Percentiles rank a stretch among this genome's conserved stretches.
These are phyloP conservation scores for Bombus sylvicola DNA, from an alignment of 1,140 invertebrate genomes.

Conservation along the genomic window DNA sequence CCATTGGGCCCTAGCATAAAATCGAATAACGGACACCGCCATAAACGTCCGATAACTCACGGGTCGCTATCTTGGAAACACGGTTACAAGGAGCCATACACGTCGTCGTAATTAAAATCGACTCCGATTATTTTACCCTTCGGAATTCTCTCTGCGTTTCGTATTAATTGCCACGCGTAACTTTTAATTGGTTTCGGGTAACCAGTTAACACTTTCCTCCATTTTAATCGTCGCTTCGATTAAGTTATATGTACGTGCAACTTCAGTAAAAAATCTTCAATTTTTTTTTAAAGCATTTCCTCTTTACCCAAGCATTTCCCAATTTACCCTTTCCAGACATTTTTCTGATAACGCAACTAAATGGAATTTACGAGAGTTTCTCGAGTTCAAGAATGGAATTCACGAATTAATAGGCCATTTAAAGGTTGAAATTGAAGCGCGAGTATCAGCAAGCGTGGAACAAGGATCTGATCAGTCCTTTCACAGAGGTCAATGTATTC, in stretches of 20 bases:
- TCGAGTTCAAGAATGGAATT: not conserved
- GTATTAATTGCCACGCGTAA: not conserved
- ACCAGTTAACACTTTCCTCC: not conserved
- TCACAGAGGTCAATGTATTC: conserved; percentile 74
- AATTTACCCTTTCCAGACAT: too few species aligned
- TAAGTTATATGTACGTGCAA: not conserved
- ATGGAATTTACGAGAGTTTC: not conserved
- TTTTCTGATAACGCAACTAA: too few species aligned
- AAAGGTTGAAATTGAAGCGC: conserved; percentile 31
- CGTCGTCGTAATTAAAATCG: conserved; percentile 62
- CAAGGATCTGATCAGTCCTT: conserved; percentile 40
- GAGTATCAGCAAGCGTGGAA: not conserved
- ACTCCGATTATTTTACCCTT: conserved; percentile 47
- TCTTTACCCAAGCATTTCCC: too few species aligned
- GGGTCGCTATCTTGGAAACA: conserved; percentile 28
- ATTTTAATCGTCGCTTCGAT: not conserved
- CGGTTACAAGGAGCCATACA: conserved; percentile 35
- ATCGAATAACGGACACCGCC: conserved; percentile 64
- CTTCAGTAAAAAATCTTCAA: too few species aligned
- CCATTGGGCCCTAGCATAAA: conserved; percentile 50
- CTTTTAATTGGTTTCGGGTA: not conserved
- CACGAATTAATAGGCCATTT: not conserved
- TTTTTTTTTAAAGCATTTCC: too few species aligned
- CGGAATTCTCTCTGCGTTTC: conserved; percentile 4
- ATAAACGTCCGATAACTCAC: conserved; percentile 67